A percentile compares a stretch with the other conserved stretches of the same genome.
phyloP scores from a whole-genome alignment of 92 coral and sea anemone species.

The Phenganax subtilis region DNA sequence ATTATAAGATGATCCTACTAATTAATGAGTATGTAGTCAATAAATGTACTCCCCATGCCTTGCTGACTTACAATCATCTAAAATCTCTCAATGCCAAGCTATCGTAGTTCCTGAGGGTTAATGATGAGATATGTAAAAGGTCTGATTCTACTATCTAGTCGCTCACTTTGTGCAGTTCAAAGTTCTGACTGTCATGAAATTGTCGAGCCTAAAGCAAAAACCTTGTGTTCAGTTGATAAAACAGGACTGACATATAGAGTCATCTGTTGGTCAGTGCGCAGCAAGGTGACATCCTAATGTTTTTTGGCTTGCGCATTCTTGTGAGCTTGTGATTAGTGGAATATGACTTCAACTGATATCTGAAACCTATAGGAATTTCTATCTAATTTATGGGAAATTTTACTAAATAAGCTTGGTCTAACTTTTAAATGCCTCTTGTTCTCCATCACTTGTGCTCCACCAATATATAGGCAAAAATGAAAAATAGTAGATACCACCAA shows the following conservation, averaged over 20 bases:
- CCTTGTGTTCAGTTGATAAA: background rate
- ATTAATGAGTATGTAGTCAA: too few relatives aligned
- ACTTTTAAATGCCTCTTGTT: background rate
- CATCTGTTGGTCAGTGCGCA: background rate
- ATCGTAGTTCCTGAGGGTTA: background rate
- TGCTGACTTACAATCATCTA: background rate
- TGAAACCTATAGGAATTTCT: slow-evolving; percentile 30
- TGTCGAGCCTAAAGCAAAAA: slow-evolving; percentile 23
- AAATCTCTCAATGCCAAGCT: background rate
- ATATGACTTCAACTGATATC: slow-evolving; percentile 33
- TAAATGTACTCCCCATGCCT: background rate
- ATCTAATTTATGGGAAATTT: background rate
- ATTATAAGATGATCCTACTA: too few relatives aligned
- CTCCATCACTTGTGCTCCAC: too few relatives aligned
- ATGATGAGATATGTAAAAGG: slow-evolving; percentile 42
- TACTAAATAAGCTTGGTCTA: background rate
- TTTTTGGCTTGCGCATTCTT: slow-evolving; percentile 5
- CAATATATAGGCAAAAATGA: too few relatives aligned
- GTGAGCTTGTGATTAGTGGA: slow-evolving; percentile 13
- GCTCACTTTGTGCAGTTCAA: slow-evolving; percentile 7
- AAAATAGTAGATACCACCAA: too few relatives aligned
- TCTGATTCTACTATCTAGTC: slow-evolving; percentile 34
- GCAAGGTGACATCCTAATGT: background rate
- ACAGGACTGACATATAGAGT: background rate
- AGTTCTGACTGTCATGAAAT: background rate